A percentile compares a stretch with the other conserved stretches of the same genome.
Conservation (phyloP, 2,797 vertebrate genomes). For the Cyclura pinguis region DNA sequence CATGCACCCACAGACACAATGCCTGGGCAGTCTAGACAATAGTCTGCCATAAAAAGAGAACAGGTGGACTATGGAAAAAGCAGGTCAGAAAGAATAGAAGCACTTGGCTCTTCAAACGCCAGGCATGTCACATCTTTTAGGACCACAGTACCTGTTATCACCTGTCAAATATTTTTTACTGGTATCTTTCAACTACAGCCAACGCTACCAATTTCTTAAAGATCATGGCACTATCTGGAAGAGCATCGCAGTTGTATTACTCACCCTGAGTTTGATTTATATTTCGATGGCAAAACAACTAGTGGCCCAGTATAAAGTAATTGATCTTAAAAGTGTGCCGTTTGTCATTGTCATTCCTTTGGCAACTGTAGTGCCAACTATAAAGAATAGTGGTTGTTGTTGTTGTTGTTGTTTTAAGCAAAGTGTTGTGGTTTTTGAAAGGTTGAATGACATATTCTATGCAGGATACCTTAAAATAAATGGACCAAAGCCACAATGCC, state of each 20-base stretch:
- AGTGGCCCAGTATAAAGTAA: slow-evolving; percentile 48
- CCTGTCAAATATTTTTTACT: slow-evolving; percentile 26
- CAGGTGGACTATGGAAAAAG: background rate
- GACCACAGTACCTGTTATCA: background rate
- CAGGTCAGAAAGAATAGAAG: background rate
- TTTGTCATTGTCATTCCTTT: slow-evolving; percentile 58
- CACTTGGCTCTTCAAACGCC: background rate
- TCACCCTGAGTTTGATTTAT: slow-evolving; percentile 64
- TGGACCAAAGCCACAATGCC: background rate
- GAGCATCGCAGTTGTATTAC: slow-evolving; percentile 58
- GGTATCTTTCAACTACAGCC: slow-evolving; percentile 44
- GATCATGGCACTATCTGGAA: slow-evolving; percentile 42
- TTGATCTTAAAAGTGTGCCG: slow-evolving; percentile 56
- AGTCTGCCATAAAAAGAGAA: background rate
- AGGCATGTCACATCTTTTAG: slow-evolving; percentile 21
- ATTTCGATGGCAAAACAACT: slow-evolving; percentile 58
- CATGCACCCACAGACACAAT: background rate
- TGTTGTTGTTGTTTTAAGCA: background rate
- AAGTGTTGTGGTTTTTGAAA: background rate
- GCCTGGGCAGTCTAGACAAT: background rate
- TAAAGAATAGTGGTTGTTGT: slow-evolving; percentile 21
- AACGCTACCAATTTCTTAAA: slow-evolving; percentile 45
- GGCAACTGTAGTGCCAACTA: slow-evolving; percentile 26
- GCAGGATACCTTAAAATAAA: background rate
- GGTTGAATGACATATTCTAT: slow-evolving; percentile 10